phyloP scores from a whole-genome alignment of 2,888 invertebrate genomes.

The Blera fallax region DNA sequence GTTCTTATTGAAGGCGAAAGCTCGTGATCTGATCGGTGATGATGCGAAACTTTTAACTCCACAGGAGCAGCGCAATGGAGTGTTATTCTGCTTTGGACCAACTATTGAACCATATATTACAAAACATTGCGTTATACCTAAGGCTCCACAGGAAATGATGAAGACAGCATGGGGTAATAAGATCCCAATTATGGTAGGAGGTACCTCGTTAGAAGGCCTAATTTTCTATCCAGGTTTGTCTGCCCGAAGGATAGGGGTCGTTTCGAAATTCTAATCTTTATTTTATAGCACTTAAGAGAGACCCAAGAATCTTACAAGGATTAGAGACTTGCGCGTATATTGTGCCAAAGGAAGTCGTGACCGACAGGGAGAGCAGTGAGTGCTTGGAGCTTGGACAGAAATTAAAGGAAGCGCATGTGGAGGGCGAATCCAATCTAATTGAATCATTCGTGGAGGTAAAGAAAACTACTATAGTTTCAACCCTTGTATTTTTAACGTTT shows the following conservation, averaged over 20 bases:
- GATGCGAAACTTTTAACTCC: constrained; percentile 76
- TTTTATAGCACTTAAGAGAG: not conserved
- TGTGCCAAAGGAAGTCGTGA: constrained; percentile 76
- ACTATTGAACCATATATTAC: constrained; percentile 79
- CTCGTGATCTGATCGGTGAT: constrained; percentile 76
- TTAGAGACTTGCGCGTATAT: constrained; percentile 74
- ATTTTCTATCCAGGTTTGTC: constrained; percentile 78
- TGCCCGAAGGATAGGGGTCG: constrained; percentile 49
- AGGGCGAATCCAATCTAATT: not conserved
- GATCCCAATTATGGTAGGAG: constrained; percentile 79
- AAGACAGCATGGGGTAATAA: constrained; percentile 78
- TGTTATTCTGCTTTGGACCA: constrained; percentile 79
- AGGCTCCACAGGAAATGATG: constrained; percentile 75
- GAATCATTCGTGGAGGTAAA: constrained; percentile 42
- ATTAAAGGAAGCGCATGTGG: constrained; percentile 77
- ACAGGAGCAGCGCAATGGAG: constrained; percentile 77
- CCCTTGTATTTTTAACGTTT: not conserved
- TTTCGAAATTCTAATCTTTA: not conserved
- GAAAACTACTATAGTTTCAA: not conserved
- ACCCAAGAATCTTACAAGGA: not conserved
- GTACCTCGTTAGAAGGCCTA: constrained; percentile 80
- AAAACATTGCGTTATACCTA: constrained; percentile 77
- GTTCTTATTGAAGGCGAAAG: constrained; percentile 76
- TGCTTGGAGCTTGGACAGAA: constrained; percentile 74
- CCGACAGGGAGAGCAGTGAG: constrained; percentile 74